A percentile compares a stretch with the other conserved stretches of the same genome.
Evolutionary conservation across 2,888 invertebrate species (phyloP).

Genomic region (Tenthredo mesomela): DNA sequence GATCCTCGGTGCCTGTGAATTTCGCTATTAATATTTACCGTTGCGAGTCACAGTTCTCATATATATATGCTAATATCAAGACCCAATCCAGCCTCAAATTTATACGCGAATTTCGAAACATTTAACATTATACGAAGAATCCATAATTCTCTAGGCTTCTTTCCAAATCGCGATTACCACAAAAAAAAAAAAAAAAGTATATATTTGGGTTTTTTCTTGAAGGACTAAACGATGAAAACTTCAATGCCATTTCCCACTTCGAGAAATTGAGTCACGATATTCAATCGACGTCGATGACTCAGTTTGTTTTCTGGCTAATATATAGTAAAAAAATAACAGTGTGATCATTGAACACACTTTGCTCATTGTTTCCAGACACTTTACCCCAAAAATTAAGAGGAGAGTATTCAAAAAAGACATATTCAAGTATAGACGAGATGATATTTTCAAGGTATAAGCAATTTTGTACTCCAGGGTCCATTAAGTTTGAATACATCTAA

Average conservation of each 20-base stretch:
- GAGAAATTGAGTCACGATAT: neutral
- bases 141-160: neutral
- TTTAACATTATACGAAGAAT: neutral
- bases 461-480: neutral
- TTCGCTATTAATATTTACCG: constrained; percentile 54
- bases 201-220: neutral
- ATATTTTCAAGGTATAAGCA: neutral
- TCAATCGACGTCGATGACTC: neutral
- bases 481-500: neutral
- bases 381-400: neutral
- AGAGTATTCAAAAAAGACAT: neutral
- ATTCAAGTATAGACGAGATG: neutral
- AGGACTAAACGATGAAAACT: neutral
- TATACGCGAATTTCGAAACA: constrained; percentile 54
- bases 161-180: neutral
- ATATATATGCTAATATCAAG: constrained; percentile 62
- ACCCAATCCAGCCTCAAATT: constrained; percentile 56
- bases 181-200: neutral
- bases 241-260: neutral
- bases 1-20: neutral
- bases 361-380: constrained; percentile 8
- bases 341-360: neutral
- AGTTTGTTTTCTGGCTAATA: neutral
- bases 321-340: neutral
- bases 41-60: constrained; percentile 41